These are phyloP conservation scores for Eleginops maclovinus DNA, from an alignment of 2,113 vertebrate genomes.

Conservation along the genomic window DNA sequence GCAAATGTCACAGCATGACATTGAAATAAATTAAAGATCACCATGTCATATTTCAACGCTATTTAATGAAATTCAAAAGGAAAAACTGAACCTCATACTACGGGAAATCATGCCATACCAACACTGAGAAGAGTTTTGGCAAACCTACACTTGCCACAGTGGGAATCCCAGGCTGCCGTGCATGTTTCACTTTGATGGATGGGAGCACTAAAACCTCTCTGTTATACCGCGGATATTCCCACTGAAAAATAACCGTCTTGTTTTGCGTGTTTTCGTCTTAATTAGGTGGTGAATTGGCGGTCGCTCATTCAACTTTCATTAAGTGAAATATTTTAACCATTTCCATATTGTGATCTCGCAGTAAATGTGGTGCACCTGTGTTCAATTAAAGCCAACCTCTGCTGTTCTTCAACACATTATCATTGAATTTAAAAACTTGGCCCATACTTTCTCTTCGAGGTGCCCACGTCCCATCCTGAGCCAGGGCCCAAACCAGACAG, in stretches of 20 bases:
- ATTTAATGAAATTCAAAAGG: slow-evolving; percentile 30
- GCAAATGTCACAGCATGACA: slow-evolving; percentile 38
- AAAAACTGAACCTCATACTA: slow-evolving; percentile 25
- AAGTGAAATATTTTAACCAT: neutral
- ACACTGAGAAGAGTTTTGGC: slow-evolving; percentile 42
- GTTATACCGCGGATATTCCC: slow-evolving; percentile 17
- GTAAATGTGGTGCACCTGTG: slow-evolving; percentile 12
- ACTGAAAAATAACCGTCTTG: slow-evolving; percentile 3
- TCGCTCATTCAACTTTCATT: neutral
- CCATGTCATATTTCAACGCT: slow-evolving; percentile 60
- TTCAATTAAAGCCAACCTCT: slow-evolving; percentile 23
- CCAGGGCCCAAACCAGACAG: slow-evolving; percentile 59
- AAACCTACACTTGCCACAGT: slow-evolving; percentile 5
- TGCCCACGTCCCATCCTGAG: slow-evolving; percentile 46
- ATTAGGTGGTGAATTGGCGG: slow-evolving; percentile 4
- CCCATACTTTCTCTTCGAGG: slow-evolving; percentile 29
- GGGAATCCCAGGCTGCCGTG: slow-evolving; percentile 16
- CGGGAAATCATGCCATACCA: slow-evolving; percentile 29
- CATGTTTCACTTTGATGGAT: slow-evolving; percentile 34
- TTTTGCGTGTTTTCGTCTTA: slow-evolving; percentile 12
- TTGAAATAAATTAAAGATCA: slow-evolving; percentile 38
- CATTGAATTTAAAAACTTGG: slow-evolving; percentile 53
- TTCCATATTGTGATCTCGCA: slow-evolving; percentile 3
- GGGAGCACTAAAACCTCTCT: slow-evolving; percentile 10
- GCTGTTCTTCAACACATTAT: slow-evolving; percentile 19